Percentiles rank a stretch among this genome's conserved stretches.
Evolutionary conservation across 2,113 vertebrate genomes (phyloP).

Genomic region (Spea bombifrons): DNA sequence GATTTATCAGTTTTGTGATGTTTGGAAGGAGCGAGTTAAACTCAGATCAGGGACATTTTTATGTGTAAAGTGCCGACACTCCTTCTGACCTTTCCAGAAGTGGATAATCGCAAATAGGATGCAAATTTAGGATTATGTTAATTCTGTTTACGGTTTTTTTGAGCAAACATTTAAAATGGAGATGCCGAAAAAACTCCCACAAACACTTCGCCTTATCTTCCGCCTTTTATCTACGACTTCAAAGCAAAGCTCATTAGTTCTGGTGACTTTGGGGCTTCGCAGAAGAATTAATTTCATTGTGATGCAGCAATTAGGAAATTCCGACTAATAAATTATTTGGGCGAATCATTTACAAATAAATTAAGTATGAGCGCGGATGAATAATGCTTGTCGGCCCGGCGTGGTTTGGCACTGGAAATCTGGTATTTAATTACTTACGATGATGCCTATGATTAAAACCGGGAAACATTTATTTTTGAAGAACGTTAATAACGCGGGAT

Average conservation of each 20-base stretch:
- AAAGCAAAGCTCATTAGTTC: constrained; percentile 35
- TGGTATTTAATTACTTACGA: too few relatives aligned
- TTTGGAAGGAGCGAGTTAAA: too few relatives aligned
- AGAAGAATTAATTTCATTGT: neutral
- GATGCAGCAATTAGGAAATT: constrained; percentile 10
- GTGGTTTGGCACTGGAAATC: neutral
- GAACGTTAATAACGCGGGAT: too few relatives aligned
- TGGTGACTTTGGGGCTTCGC: neutral
- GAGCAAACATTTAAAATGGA: constrained; percentile 22
- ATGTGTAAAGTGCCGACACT: constrained; percentile 13
- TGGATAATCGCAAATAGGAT: constrained; percentile 23
- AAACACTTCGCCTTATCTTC: constrained; percentile 25
- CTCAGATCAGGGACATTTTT: neutral
- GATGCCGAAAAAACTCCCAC: constrained; percentile 8
- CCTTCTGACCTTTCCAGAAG: constrained; percentile 6
- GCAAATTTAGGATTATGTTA: constrained; percentile 33
- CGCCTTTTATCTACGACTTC: constrained; percentile 33
- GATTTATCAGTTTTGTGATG: too few relatives aligned
- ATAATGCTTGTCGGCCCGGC: neutral
- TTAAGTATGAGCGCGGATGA: neutral
- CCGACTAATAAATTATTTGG: constrained; percentile 1
- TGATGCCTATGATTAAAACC: too few relatives aligned
- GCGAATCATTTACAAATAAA: neutral
- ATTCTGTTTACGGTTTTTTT: constrained; percentile 32
- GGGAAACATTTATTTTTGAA: too few relatives aligned